A percentile compares a stretch with the other conserved stretches of the same genome.
Conservation (phyloP, 1,140 invertebrate genomes). For the Dryas iulia region DNA sequence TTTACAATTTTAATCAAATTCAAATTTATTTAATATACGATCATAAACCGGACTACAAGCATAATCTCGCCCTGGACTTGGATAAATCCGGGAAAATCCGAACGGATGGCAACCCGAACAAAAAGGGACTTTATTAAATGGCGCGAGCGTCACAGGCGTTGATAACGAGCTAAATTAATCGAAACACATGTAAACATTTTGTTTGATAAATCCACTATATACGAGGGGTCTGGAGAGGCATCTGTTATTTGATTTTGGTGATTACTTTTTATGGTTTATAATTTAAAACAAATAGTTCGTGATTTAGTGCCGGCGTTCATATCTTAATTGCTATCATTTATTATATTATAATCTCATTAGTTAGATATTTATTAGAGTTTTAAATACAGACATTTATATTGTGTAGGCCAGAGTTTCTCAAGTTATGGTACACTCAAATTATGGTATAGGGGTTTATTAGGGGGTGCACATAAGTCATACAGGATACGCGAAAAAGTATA, state of each 20-base stretch:
- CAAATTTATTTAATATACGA: too few species aligned
- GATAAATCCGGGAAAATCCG: too few species aligned
- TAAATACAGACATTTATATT: slow-evolving; percentile 28
- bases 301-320: slow-evolving; percentile 50
- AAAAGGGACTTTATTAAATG: slow-evolving; percentile 56
- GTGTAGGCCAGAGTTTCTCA: too few species aligned
- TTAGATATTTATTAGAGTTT: slow-evolving; percentile 18
- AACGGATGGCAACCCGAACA: too few species aligned
- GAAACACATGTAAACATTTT: slow-evolving; percentile 73
- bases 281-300: slow-evolving; percentile 59
- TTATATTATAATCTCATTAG: neutral
- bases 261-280: slow-evolving; percentile 63
- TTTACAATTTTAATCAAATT: too few species aligned
- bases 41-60: too few species aligned
- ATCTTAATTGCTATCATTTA: slow-evolving; percentile 58
- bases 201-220: slow-evolving; percentile 64
- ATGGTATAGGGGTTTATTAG: too few species aligned
- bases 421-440: too few species aligned
- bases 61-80: too few species aligned
- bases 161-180: slow-evolving; percentile 74
- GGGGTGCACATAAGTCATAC: too few species aligned
- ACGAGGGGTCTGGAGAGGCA: slow-evolving; percentile 44
- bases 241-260: slow-evolving; percentile 51
- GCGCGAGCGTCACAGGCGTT: slow-evolving; percentile 48
- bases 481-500: too few species aligned